phyloP scores from a whole-genome alignment of 2,797 vertebrate species.

The Discoglossus pictus region DNA sequence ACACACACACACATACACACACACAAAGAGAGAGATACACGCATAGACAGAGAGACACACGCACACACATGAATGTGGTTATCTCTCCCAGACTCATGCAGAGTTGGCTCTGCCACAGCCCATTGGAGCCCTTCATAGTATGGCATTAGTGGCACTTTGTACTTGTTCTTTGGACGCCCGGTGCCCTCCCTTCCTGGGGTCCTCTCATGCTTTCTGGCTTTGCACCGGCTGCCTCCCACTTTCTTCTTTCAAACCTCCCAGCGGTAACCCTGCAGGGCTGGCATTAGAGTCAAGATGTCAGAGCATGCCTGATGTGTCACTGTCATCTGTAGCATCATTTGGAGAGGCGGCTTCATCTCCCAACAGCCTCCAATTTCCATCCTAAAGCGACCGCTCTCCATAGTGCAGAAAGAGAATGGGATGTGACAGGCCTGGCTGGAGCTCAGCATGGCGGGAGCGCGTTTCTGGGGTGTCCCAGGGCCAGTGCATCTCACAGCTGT shows the following conservation, averaged over 20 bases:
- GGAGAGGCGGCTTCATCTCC: slow-evolving; percentile 14
- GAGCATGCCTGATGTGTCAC: slow-evolving; percentile 32
- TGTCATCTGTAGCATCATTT: slow-evolving; percentile 41
- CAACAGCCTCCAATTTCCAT: slow-evolving; percentile 34
- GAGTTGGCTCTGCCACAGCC: slow-evolving; percentile 60
- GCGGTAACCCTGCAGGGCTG: slow-evolving; percentile 21
- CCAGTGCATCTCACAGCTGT: slow-evolving; percentile 26
- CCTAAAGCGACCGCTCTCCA: slow-evolving; percentile 33
- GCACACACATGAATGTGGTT: too few species aligned
- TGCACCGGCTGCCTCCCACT: neutral
- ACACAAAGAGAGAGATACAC: too few species aligned
- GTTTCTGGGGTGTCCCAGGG: slow-evolving; percentile 7
- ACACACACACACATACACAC: too few species aligned
- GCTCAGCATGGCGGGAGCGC: slow-evolving; percentile 9
- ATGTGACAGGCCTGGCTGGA: slow-evolving; percentile 32
- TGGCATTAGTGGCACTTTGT: slow-evolving; percentile 35
- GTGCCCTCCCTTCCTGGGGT: slow-evolving; percentile 38
- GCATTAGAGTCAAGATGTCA: slow-evolving; percentile 36
- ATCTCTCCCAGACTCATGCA: slow-evolving; percentile 36
- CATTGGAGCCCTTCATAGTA: slow-evolving; percentile 52
- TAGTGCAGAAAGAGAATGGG: slow-evolving; percentile 10
- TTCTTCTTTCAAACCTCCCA: slow-evolving; percentile 14
- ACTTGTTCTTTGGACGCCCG: slow-evolving; percentile 41
- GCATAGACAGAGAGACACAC: too few species aligned
- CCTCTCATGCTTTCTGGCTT: slow-evolving; percentile 23